Evolutionary conservation across 2,797 vertebrate species (phyloP).

Genomic region (Lepidocolaptes lacrymiger): DNA sequence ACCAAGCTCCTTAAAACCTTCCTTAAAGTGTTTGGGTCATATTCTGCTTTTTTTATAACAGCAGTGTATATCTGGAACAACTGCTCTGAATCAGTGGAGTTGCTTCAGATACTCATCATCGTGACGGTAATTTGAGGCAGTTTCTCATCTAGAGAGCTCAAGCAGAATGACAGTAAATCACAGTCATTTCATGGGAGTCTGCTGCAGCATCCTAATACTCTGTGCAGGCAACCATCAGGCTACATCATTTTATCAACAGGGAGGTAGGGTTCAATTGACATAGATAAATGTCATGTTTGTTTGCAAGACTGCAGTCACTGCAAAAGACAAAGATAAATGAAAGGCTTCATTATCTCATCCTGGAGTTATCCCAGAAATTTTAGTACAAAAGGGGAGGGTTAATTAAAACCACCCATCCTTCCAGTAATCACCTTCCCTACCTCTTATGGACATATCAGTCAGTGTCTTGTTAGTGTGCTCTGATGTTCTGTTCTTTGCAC

Average conservation of each 20-base stretch:
- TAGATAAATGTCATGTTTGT: neutral
- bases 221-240: neutral
- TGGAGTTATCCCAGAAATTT: neutral
- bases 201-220: neutral
- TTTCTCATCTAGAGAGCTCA: neutral
- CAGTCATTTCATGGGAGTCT: neutral
- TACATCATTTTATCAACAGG: neutral
- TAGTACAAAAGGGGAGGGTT: neutral
- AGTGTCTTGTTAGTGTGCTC: neutral
- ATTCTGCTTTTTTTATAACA: neutral
- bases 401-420: neutral
- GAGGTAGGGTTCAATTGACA: neutral
- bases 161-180: constrained; percentile 26
- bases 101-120: neutral
- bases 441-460: neutral
- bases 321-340: neutral
- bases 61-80: neutral
- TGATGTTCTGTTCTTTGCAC: neutral
- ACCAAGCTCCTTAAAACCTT: neutral
- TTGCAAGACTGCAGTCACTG: neutral
- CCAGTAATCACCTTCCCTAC: neutral
- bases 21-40: neutral
- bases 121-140: neutral
- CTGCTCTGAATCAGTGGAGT: neutral
- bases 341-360: neutral